phyloP scores from a whole-genome alignment of 2,888 invertebrate genomes.

The Linnaemya tessellans region DNA sequence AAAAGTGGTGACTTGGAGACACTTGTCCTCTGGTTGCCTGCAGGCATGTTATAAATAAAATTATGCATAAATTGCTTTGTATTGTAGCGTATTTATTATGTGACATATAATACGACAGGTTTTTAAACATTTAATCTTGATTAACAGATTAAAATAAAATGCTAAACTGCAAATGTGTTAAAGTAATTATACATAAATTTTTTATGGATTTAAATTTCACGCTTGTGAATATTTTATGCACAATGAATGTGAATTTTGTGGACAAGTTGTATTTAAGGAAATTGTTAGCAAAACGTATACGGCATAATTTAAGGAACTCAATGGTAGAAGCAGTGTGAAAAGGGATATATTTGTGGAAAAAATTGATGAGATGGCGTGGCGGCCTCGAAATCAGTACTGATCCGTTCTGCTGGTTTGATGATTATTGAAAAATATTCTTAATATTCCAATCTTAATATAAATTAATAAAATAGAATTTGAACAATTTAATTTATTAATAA shows the following conservation, averaged over 20 bases:
- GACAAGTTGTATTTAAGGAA: neutral
- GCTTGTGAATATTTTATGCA: slow-evolving; percentile 24
- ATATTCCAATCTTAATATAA: too few species aligned
- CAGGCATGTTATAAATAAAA: slow-evolving; percentile 14
- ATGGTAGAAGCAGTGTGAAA: too few species aligned
- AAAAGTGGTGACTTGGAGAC: too few species aligned
- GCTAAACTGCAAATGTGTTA: neutral
- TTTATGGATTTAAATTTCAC: neutral
- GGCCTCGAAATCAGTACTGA: too few species aligned
- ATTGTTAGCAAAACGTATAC: neutral
- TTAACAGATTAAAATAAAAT: slow-evolving; percentile 27
- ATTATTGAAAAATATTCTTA: too few species aligned
- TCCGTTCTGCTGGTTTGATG: too few species aligned
- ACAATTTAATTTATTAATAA: too few species aligned
- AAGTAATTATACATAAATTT: slow-evolving; percentile 31
- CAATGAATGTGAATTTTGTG: slow-evolving; percentile 26
- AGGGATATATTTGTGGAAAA: too few species aligned
- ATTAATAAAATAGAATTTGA: too few species aligned
- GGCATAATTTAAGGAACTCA: slow-evolving; percentile 30
- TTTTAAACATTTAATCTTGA: slow-evolving; percentile 42
- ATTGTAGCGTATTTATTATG: slow-evolving; percentile 29
- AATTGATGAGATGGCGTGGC: too few species aligned
- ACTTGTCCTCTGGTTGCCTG: too few species aligned
- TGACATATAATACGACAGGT: slow-evolving; percentile 39
- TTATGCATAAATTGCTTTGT: slow-evolving; percentile 19